Base-by-base conservation (phyloP, 2,113 vertebrate species). In the Leptobrachium leishanense region DNA sequence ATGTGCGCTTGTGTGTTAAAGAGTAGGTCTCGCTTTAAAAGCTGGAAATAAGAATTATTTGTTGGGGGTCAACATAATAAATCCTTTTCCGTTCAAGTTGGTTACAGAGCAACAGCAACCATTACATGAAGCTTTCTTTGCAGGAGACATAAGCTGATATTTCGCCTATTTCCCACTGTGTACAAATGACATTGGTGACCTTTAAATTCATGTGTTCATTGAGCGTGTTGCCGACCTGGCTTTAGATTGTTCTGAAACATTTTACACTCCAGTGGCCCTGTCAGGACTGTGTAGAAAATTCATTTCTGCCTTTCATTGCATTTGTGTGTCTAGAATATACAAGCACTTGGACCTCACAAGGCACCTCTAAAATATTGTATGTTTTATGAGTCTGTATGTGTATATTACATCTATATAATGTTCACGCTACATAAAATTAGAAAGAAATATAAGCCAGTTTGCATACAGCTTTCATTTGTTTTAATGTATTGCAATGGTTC, bases 181-280 rank as follows among this genome's bases (percentile, higher is more conserved):
- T 57, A 68, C 54, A 62, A 81, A 81, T 68, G 78, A 81, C 78
- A 81, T 72, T 43, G 31, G 72, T 81, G 78, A 81, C 78, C 78
- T 81, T 81, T 81, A 81, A 68, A 81, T 74, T 74, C 64, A 68
- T 74, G 78, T 81, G 65, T 81, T 81, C 72, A 81, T 81, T 73
- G 68, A 79, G 54, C 62, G 53, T 46, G 69, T 65, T 73, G 57
- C 74, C 78, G 66, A 81, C 13, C 41, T 42, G 71, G 12, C 72
- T 68, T 43, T 41, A 64, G 72, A 81, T 68, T 81, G 78, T 74
- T 74, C 71, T 73, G 71, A 68, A 81, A 67, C 72, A 74, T 81
- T 81, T 81, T 68, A 81, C 78, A 81, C 78, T 81, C 73, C 64
- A 68, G 78, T 67, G 53, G 57, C 72, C 62, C 46, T 67, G 62